Evolutionary conservation across 2,797 vertebrate genomes (phyloP).

Genomic region (Platalea minor): DNA sequence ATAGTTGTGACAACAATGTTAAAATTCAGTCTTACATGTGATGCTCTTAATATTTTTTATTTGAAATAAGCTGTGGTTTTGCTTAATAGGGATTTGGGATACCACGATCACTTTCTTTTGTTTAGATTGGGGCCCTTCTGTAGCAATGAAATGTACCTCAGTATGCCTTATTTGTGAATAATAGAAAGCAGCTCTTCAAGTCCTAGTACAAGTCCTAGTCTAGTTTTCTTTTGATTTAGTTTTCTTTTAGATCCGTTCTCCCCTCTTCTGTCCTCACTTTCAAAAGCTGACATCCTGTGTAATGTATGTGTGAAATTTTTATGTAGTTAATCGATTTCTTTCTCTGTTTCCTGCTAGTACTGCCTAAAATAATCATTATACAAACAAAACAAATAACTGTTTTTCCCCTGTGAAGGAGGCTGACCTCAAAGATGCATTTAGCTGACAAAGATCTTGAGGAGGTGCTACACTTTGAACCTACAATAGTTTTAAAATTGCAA

Average conservation of each 20-base stretch:
- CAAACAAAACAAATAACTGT: neutral
- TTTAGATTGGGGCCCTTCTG: neutral
- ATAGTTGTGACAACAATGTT: neutral
- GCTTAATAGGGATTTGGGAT: neutral
- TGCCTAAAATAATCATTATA: neutral
- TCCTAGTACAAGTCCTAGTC: neutral
- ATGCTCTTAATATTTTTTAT: neutral
- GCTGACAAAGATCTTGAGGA: neutral
- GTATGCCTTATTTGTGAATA: neutral
- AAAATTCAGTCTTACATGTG: neutral
- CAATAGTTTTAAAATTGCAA: neutral
- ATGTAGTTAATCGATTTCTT: fast-evolving
- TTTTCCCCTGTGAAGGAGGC: neutral
- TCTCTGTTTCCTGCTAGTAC: neutral
- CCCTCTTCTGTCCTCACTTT: neutral
- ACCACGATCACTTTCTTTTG: neutral
- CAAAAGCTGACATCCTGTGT: neutral
- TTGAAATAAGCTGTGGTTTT: neutral
- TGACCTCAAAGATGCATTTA: neutral
- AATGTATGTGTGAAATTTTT: neutral
- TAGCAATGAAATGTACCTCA: fast-evolving
- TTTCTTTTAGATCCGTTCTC: neutral
- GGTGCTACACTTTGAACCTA: neutral
- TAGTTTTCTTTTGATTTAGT: neutral
- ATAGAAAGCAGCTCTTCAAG: neutral